These are phyloP conservation scores for Motacilla alba DNA, from an alignment of 2,113 vertebrate genomes.

Conservation along the genomic window DNA sequence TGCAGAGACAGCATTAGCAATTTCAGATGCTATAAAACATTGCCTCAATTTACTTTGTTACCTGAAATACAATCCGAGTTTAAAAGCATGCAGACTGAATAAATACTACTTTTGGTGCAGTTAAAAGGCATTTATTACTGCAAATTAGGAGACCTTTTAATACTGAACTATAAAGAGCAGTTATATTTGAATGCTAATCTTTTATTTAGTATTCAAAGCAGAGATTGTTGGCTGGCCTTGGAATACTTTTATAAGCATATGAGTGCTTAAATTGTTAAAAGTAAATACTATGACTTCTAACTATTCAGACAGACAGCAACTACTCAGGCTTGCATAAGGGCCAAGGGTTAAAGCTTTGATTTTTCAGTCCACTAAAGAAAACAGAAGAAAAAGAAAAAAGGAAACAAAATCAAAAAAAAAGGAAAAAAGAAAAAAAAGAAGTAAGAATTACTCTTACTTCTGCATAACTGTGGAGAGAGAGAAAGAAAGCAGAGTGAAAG, in stretches of 20 bases:
- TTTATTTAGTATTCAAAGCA: constrained; percentile 54
- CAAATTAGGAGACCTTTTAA: constrained; percentile 33
- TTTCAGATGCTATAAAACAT: neutral
- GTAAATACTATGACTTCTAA: constrained; percentile 31
- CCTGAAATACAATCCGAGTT: constrained; percentile 58
- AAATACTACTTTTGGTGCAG: constrained; percentile 33
- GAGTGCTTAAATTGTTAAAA: constrained; percentile 44
- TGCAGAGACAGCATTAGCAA: constrained; percentile 25
- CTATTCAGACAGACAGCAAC: constrained; percentile 15
- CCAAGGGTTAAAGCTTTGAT: constrained; percentile 31
- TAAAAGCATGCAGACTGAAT: constrained; percentile 61
- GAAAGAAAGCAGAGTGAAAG: constrained; percentile 32
- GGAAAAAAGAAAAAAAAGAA: neutral
- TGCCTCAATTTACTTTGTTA: constrained; percentile 16
- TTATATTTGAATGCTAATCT: constrained; percentile 19
- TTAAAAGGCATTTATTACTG: constrained; percentile 15
- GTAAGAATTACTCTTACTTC: constrained; percentile 53
- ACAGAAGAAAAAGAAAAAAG: neutral
- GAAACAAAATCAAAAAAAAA: neutral
- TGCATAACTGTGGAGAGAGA: constrained; percentile 7
- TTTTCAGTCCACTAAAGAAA: constrained; percentile 49
- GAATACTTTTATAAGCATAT: constrained; percentile 41
- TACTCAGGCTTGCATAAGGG: constrained; percentile 28
- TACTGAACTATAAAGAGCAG: constrained; percentile 10
- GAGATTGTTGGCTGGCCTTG: constrained; percentile 33